These are phyloP conservation scores for Suncus etruscus DNA, from an alignment of 2,113 vertebrate genomes.

Conservation along the genomic window DNA sequence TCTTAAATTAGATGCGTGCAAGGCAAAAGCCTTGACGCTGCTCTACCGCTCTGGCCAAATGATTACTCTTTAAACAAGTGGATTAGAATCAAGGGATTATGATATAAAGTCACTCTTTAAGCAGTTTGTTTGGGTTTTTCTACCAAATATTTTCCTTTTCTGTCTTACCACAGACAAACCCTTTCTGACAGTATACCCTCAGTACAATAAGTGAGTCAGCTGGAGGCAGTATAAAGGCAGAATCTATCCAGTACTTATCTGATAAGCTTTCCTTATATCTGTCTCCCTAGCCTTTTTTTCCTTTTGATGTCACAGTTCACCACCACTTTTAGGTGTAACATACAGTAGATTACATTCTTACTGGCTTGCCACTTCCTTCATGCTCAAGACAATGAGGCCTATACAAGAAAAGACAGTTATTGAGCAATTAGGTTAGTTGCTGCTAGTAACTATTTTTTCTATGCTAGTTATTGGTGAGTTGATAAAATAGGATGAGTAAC, in stretches of 20 bases:
- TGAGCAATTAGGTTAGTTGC: conserved; percentile 85
- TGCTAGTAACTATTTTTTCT: conserved; percentile 73
- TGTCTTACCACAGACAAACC: not conserved
- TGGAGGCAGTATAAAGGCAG: not conserved
- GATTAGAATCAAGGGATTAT: not conserved
- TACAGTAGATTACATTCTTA: conserved; percentile 80
- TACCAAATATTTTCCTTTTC: not conserved
- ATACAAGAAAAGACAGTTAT: conserved; percentile 85
- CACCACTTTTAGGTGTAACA: conserved; percentile 61
- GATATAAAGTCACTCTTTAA: not conserved
- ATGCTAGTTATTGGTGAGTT: conserved; percentile 62
- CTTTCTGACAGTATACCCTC: not conserved
- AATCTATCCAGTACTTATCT: not conserved
- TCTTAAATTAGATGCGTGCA: too few species aligned
- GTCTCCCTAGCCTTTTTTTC: conserved; percentile 67
- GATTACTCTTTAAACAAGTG: not conserved
- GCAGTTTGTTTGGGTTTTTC: not conserved
- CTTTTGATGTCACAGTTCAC: conserved; percentile 54
- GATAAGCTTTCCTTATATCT: conserved; percentile 53
- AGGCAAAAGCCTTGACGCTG: too few species aligned
- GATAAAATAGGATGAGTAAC: conserved; percentile 80
- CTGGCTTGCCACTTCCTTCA: conserved; percentile 88
- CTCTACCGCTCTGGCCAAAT: not conserved
- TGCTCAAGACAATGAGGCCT: conserved; percentile 78
- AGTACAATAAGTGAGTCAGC: conserved; percentile 31